These are phyloP conservation scores for Sebastes schlegelii DNA, from an alignment of 2,113 vertebrate genomes.

Conservation along the genomic window DNA sequence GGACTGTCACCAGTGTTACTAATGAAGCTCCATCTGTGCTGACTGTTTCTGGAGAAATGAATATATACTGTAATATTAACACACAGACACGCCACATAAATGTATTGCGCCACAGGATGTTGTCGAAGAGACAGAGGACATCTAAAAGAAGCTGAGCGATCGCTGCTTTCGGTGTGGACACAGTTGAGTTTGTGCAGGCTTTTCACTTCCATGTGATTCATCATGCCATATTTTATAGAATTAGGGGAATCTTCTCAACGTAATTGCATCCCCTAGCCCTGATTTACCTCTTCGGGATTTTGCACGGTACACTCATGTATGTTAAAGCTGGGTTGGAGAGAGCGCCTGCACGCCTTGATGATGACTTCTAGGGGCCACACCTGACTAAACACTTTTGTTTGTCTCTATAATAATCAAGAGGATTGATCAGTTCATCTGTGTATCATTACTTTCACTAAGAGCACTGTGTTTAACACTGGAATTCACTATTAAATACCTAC, in stretches of 20 bases:
- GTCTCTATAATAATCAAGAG: slow-evolving; percentile 10
- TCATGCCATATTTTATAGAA: slow-evolving; percentile 28
- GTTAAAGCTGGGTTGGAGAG: slow-evolving; percentile 16
- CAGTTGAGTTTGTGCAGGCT: slow-evolving; percentile 25
- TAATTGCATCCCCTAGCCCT: slow-evolving; percentile 17
- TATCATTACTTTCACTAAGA: slow-evolving; percentile 19
- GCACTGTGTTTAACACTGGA: slow-evolving; percentile 44
- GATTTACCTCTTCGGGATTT: slow-evolving; percentile 45
- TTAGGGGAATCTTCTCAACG: slow-evolving; percentile 30
- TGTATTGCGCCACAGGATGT: slow-evolving; percentile 23
- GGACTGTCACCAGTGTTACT: slow-evolving; percentile 54
- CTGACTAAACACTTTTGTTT: slow-evolving; percentile 4
- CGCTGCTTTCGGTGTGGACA: slow-evolving; percentile 8
- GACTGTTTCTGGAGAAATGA: slow-evolving; percentile 47
- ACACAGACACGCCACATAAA: slow-evolving; percentile 28
- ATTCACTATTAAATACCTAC: slow-evolving; percentile 9
- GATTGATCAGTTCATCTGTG: not conserved
- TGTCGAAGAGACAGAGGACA: slow-evolving; percentile 10
- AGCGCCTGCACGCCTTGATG: slow-evolving; percentile 19
- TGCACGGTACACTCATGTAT: slow-evolving; percentile 39
- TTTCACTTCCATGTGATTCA: slow-evolving; percentile 36
- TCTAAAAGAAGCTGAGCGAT: slow-evolving; percentile 8
- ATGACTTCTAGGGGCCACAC: not conserved
- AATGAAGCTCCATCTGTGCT: slow-evolving; percentile 56
- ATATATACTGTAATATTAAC: slow-evolving; percentile 16